Conservation (phyloP, 1,140 invertebrate genomes). For the Euura lappo region DNA sequence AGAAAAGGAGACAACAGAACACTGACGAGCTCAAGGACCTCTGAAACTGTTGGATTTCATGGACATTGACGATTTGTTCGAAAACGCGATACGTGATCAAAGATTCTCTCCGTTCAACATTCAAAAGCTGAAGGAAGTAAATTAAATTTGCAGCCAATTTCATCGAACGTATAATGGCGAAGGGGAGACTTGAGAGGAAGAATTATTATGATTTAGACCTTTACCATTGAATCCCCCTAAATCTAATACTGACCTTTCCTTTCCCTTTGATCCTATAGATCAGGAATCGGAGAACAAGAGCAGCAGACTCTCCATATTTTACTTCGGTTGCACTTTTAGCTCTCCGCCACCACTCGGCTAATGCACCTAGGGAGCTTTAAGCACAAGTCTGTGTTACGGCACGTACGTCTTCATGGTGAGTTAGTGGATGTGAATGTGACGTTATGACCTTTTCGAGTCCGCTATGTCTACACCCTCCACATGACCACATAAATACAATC, state of each 20-base stretch:
- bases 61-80: too few relatives aligned
- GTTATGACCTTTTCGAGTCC: neutral
- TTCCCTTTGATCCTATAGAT: neutral
- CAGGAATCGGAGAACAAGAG: neutral
- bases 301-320: neutral
- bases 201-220: too few relatives aligned
- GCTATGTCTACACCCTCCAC: neutral
- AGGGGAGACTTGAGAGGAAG: neutral
- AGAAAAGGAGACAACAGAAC: too few relatives aligned
- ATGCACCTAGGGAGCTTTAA: neutral
- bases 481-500: too few relatives aligned
- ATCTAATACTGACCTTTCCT: conserved; percentile 1
- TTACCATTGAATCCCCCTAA: neutral
- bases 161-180: neutral
- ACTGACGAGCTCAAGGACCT: too few relatives aligned
- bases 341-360: neutral
- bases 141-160: neutral
- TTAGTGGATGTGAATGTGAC: too few relatives aligned
- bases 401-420: neutral
- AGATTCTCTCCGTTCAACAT: too few relatives aligned
- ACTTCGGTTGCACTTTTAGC: neutral
- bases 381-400: neutral
- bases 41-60: too few relatives aligned
- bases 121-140: neutral
- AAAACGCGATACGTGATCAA: too few relatives aligned